A percentile compares a stretch with the other conserved stretches of the same genome.
Conservation (phyloP, 2,888 invertebrate genomes). For the Tetramorium bicarinatum region DNA sequence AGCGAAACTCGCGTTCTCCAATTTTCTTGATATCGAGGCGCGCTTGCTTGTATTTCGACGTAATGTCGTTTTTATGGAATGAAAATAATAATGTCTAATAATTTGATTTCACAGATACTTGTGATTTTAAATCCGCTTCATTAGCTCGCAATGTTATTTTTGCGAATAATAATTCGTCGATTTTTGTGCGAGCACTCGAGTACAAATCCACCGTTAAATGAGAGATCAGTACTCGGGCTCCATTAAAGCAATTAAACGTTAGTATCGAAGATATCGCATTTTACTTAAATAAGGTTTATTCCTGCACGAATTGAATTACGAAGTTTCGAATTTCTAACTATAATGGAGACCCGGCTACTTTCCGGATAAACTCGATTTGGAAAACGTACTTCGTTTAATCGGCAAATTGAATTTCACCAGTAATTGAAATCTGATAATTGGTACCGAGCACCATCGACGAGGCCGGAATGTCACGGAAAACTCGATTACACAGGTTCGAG, state of each 20-base stretch:
- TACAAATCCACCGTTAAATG: not conserved
- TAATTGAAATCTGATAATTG: slow-evolving; percentile 58
- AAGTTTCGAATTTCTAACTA: slow-evolving; percentile 57
- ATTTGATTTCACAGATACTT: not conserved
- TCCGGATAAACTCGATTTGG: slow-evolving; percentile 52
- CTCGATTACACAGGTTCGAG: slow-evolving; percentile 37
- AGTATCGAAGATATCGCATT: slow-evolving; percentile 41
- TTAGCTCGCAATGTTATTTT: not conserved
- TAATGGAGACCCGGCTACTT: slow-evolving; percentile 52
- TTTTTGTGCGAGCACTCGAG: not conserved
- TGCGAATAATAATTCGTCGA: not conserved
- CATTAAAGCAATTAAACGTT: slow-evolving; percentile 19
- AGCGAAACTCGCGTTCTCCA: not conserved
- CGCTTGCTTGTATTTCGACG: not conserved
- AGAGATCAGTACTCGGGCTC: not conserved
- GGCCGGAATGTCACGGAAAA: slow-evolving; percentile 47
- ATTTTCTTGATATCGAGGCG: not conserved
- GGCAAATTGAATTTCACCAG: slow-evolving; percentile 52
- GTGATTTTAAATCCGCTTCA: not conserved
- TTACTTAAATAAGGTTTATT: slow-evolving; percentile 49
- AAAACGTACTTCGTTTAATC: slow-evolving; percentile 55
- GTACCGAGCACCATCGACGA: slow-evolving; percentile 52
- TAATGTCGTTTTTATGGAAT: not conserved
- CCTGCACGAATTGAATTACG: slow-evolving; percentile 37
- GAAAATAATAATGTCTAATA: not conserved